Percentiles rank a stretch among this genome's conserved stretches.
Evolutionary conservation across 2,888 invertebrate genomes (phyloP).

Genomic region (Fabriciana adippe): DNA sequence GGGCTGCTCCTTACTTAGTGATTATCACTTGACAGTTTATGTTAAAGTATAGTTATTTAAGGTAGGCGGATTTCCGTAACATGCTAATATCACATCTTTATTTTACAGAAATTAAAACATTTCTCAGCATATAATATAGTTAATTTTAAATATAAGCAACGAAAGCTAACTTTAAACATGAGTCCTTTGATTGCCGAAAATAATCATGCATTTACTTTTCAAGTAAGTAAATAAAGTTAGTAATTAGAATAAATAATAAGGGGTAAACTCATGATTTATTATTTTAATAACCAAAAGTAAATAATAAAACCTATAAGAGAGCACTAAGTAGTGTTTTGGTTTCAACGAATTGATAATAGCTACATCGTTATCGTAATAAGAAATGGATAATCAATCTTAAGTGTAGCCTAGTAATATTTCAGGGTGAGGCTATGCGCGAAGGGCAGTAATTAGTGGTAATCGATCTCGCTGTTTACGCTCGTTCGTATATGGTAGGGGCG

Average conservation of each 20-base stretch:
- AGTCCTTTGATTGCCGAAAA: too few relatives aligned
- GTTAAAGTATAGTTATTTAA: conserved; percentile 17
- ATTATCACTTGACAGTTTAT: conserved; percentile 19
- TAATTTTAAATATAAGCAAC: background rate
- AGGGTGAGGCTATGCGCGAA: conserved; percentile 53
- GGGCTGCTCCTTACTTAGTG: conserved; percentile 12
- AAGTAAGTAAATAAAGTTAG: too few relatives aligned
- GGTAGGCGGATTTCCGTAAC: conserved; percentile 1
- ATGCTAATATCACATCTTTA: background rate
- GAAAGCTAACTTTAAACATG: too few relatives aligned
- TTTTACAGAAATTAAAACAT: background rate
- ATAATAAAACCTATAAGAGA: too few relatives aligned
- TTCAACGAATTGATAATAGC: conserved; percentile 39
- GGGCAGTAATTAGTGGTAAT: conserved; percentile 77
- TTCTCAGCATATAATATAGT: conserved; percentile 3
- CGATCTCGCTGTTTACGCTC: conserved; percentile 74
- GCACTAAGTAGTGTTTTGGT: conserved; percentile 20
- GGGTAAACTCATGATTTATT: too few relatives aligned
- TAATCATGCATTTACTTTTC: too few relatives aligned
- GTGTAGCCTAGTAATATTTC: conserved; percentile 53
- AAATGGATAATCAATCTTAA: conserved; percentile 38
- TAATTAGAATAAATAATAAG: too few relatives aligned
- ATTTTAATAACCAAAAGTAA: too few relatives aligned
- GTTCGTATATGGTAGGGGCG: conserved; percentile 71
- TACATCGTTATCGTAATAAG: conserved; percentile 42